Percentiles rank a stretch among this genome's conserved stretches.
phyloP scores from a whole-genome alignment of 2,888 invertebrate species.

The Cephus runcator region DNA sequence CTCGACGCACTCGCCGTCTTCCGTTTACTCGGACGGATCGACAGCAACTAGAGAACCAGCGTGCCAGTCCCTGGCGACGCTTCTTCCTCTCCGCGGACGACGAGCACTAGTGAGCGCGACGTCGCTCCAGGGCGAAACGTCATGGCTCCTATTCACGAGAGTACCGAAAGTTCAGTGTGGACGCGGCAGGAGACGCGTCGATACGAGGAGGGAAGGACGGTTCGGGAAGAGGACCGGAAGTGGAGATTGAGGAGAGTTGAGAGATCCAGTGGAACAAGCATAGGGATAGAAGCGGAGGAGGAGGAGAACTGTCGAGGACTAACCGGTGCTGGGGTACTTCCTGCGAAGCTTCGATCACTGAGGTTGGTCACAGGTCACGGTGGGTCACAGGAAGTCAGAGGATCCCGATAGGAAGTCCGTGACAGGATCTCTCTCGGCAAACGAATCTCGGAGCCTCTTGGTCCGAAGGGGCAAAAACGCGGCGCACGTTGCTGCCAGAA shows the following conservation, averaged over 20 bases:
- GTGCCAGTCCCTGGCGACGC: not conserved
- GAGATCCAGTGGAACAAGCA: not conserved
- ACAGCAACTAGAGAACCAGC: not conserved
- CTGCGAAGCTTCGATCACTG: not conserved
- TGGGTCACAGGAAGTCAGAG: not conserved
- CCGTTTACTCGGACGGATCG: conserved; percentile 19
- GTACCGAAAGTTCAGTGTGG: not conserved
- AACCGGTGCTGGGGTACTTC: not conserved
- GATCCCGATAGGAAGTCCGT: not conserved
- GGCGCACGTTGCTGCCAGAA: conserved; percentile 58
- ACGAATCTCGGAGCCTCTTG: not conserved
- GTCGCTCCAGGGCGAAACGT: not conserved
- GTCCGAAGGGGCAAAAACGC: conserved; percentile 48
- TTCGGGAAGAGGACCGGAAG: not conserved
- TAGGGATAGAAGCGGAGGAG: no score
- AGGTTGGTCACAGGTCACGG: not conserved
- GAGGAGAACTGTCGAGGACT: not conserved
- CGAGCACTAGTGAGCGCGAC: not conserved
- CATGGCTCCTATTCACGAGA: not conserved
- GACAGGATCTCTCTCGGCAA: not conserved
- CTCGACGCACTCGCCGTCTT: conserved; percentile 36
- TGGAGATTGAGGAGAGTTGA: not conserved
- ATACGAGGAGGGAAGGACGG: not conserved
- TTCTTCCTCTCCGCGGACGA: not conserved
- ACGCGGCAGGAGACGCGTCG: not conserved